Evolutionary conservation across 2,113 vertebrate genomes (phyloP).

Genomic region (Vulpes lagopus): DNA sequence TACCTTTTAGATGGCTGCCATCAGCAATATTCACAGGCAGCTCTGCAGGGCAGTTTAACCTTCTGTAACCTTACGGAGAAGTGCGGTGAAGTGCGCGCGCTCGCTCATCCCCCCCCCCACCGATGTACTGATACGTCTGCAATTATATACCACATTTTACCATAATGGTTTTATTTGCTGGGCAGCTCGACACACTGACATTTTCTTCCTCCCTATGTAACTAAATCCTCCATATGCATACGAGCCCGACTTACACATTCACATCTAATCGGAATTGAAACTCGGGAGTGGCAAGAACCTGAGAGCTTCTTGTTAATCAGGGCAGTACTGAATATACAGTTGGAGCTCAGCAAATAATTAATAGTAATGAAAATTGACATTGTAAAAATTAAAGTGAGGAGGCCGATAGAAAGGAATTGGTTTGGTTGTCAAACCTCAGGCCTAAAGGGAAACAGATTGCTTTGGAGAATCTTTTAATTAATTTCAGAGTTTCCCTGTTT

Average conservation of each 20-base stretch:
- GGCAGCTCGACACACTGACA: rapidly evolving
- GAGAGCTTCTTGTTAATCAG: not conserved
- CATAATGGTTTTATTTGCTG: not conserved
- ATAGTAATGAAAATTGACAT: constrained; percentile 83
- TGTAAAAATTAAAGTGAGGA: constrained; percentile 80
- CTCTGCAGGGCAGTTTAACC: not conserved
- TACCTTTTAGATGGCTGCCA: constrained; percentile 64
- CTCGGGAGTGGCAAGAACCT: not conserved
- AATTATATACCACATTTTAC: rapidly evolving
- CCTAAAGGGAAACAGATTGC: constrained; percentile 78
- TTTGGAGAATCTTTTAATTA: constrained; percentile 82
- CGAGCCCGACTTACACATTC: not conserved
- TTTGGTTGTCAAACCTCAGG: constrained; percentile 73
- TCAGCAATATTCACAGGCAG: constrained; percentile 58
- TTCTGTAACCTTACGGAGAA: not conserved
- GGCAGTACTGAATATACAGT: not conserved
- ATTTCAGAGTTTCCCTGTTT: constrained; percentile 74
- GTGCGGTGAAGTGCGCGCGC: not conserved
- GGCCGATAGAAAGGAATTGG: constrained; percentile 59
- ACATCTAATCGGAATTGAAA: not conserved
- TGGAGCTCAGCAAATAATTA: constrained; percentile 76
- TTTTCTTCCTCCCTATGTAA: rapidly evolving
- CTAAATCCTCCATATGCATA: rapidly evolving
- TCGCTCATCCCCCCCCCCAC: rapidly evolving
- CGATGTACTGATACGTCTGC: not conserved